phyloP scores from a whole-genome alignment of 2,888 invertebrate genomes.

The Ypsolopha scabrella region DNA sequence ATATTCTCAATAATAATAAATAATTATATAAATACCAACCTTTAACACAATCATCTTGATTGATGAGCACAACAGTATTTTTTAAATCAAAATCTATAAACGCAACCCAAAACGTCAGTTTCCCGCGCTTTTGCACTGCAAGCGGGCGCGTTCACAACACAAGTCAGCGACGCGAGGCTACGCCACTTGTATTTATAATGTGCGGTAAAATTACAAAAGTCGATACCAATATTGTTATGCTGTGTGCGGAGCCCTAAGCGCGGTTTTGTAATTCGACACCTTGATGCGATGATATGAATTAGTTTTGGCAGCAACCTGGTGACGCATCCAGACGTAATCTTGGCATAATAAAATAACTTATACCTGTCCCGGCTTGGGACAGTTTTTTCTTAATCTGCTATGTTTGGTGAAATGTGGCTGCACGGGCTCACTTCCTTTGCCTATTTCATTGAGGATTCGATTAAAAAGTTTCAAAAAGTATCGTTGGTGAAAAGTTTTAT shows the following conservation, averaged over 20 bases:
- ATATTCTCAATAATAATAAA: too few relatives aligned
- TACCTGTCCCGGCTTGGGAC: too few relatives aligned
- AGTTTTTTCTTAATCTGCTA: too few relatives aligned
- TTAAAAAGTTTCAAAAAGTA: too few relatives aligned
- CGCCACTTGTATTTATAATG: conserved; percentile 63
- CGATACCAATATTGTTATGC: conserved; percentile 49
- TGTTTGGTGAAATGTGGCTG: too few relatives aligned
- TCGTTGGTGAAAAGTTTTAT: too few relatives aligned
- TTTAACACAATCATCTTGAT: conserved; percentile 50
- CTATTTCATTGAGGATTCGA: too few relatives aligned
- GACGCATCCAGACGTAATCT: not conserved
- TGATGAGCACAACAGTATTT: not conserved
- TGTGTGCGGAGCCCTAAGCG: conserved; percentile 38
- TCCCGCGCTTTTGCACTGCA: conserved; percentile 41
- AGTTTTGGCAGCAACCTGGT: conserved; percentile 11
- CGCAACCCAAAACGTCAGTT: conserved; percentile 36
- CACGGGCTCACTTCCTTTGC: too few relatives aligned
- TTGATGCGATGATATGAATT: conserved; percentile 17
- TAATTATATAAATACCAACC: conserved; percentile 35
- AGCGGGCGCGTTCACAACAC: conserved; percentile 36
- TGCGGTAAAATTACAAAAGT: conserved; percentile 46
- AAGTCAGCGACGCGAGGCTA: conserved; percentile 37
- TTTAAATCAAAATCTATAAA: conserved; percentile 15
- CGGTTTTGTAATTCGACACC: conserved; percentile 53
- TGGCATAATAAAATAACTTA: too few relatives aligned